Evolutionary conservation across 2,113 vertebrate species (phyloP).

Genomic region (Ceyx cyanopectus): DNA sequence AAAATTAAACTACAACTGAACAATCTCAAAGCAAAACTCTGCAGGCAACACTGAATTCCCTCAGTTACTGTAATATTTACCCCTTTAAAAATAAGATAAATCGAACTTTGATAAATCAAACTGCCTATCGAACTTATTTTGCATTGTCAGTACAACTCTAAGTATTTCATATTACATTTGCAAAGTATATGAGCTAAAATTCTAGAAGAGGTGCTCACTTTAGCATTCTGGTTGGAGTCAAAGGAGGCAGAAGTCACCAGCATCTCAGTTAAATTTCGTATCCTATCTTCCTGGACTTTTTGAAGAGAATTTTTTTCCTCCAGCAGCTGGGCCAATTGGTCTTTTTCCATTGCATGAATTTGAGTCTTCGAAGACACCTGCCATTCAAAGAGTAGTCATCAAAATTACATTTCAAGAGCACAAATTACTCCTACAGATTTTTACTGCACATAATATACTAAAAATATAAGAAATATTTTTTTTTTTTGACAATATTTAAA

Average conservation of each 20-base stretch:
- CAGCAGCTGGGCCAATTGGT: slow-evolving; percentile 86
- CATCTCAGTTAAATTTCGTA: slow-evolving; percentile 88
- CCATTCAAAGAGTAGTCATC: neutral
- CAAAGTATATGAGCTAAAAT: neutral
- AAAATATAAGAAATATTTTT: neutral
- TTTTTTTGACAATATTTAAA: neutral
- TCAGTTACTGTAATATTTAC: neutral
- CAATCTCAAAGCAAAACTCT: neutral
- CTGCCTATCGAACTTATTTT: neutral
- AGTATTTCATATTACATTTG: neutral
- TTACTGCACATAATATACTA: neutral
- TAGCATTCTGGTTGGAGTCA: slow-evolving; percentile 65
- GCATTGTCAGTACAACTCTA: neutral
- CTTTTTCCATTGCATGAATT: slow-evolving; percentile 89
- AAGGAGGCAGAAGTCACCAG: slow-evolving; percentile 87
- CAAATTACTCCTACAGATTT: neutral
- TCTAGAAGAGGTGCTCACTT: slow-evolving; percentile 74
- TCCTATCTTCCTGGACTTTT: slow-evolving; percentile 88
- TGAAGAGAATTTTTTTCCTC: slow-evolving; percentile 94
- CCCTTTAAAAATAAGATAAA: neutral
- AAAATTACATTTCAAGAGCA: neutral
- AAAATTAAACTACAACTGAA: neutral
- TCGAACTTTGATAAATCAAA: neutral
- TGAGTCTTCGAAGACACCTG: slow-evolving; percentile 90
- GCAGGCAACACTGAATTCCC: neutral